phyloP scores from a whole-genome alignment of 92 coral and sea anemone genomes.

The Phenganax marumi region DNA sequence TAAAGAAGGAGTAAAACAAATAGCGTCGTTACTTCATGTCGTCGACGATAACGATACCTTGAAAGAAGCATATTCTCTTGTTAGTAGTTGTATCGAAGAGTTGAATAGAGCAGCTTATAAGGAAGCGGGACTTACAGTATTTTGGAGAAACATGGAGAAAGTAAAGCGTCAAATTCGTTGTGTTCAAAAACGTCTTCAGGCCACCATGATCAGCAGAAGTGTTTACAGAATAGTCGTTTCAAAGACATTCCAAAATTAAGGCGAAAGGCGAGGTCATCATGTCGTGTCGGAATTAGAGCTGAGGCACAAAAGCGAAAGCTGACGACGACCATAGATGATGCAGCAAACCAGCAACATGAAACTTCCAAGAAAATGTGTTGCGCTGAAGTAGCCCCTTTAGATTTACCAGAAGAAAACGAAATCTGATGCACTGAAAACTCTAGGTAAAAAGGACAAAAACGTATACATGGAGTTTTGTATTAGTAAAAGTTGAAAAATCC shows the following conservation, averaged over 20 bases:
- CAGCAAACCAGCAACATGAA: not conserved
- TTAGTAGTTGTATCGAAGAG: constrained; percentile 26
- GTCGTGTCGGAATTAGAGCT: not conserved
- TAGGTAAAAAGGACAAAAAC: not conserved
- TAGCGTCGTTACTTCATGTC: constrained; percentile 26
- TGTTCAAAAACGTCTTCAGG: not conserved
- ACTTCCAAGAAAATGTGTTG: constrained; percentile 31
- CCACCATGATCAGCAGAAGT: not conserved
- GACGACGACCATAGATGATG: not conserved
- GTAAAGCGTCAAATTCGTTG: not conserved
- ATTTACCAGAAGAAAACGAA: not conserved
- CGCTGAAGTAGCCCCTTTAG: constrained; percentile 30
- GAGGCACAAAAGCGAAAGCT: not conserved
- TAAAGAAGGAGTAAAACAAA: constrained; percentile 44
- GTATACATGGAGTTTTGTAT: not conserved
- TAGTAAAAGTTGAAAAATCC: no score
- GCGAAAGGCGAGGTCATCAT: not conserved
- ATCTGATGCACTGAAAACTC: not conserved
- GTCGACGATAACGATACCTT: constrained; percentile 32
- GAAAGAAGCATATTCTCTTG: constrained; percentile 9
- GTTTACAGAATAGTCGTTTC: not conserved
- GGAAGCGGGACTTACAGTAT: constrained; percentile 37
- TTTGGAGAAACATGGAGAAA: constrained; percentile 11
- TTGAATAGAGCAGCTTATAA: constrained; percentile 25
- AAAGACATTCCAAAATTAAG: not conserved